phyloP scores from a whole-genome alignment of 2,113 vertebrate genomes.

The Myotis brandtii region DNA sequence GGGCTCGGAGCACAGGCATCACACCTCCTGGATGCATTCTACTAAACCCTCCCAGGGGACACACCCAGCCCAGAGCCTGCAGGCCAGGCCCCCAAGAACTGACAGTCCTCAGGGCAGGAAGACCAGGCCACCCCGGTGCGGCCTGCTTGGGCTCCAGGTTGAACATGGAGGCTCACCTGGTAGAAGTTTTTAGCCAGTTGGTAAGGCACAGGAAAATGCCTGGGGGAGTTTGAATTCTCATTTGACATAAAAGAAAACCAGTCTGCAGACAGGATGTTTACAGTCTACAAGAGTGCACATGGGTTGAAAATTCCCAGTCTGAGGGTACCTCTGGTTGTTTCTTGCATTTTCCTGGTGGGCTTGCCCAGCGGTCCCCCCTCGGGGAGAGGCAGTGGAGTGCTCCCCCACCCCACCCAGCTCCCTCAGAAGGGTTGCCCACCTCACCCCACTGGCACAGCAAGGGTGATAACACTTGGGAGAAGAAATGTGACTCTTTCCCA shows the following conservation, averaged over 20 bases:
- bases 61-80: not conserved
- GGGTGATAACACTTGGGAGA: not conserved
- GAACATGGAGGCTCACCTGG: not conserved
- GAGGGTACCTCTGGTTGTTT: not conserved
- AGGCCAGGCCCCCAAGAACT: not conserved
- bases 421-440: not conserved
- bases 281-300: not conserved
- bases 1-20: not conserved
- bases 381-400: not conserved
- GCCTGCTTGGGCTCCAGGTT: not conserved
- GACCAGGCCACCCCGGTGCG: not conserved
- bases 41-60: not conserved
- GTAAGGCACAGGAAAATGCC: not conserved
- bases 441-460: not conserved
- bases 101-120: not conserved
- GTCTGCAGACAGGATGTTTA: not conserved
- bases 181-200: not conserved
- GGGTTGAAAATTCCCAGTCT: not conserved
- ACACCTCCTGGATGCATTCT: not conserved
- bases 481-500: not conserved
- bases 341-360: not conserved
- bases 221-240: constrained; percentile 24
- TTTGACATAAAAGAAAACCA: constrained; percentile 29
- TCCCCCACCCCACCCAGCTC: not conserved
- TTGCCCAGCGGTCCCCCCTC: not conserved